Percentiles rank a stretch among this genome's conserved stretches.
Conservation (phyloP, 2,113 vertebrate species). For the Hypocryptadius cinnamomeus region DNA sequence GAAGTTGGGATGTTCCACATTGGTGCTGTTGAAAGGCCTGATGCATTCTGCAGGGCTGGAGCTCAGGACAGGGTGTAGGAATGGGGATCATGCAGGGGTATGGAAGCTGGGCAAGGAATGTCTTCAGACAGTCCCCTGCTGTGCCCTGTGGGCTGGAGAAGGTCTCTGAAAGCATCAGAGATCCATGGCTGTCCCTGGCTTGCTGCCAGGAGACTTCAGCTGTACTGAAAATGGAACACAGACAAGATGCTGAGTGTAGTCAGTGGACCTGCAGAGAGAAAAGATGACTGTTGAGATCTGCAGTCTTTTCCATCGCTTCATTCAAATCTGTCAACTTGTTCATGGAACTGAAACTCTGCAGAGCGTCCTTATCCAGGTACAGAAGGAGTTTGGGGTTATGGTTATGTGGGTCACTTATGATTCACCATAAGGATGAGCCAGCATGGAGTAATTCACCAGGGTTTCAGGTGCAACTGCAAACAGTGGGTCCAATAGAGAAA, state of each 20-base stretch:
- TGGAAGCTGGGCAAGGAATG: neutral
- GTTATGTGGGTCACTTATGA: rapidly evolving
- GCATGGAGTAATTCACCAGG: neutral
- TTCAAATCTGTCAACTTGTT: neutral
- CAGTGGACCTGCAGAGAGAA: neutral
- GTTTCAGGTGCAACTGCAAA: neutral
- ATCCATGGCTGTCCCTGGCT: neutral
- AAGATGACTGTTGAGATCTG: neutral
- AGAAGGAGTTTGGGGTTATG: neutral
- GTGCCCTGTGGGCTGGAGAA: neutral
- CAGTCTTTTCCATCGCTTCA: neutral
- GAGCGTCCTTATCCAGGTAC: rapidly evolving
- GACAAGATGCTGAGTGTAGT: neutral
- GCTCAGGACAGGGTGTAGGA: neutral
- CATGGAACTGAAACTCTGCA: neutral
- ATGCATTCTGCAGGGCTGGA: neutral
- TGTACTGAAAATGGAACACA: neutral
- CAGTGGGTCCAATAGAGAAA: neutral
- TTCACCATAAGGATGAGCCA: neutral
- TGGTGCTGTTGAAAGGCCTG: neutral
- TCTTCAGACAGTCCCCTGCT: neutral
- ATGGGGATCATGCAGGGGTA: neutral
- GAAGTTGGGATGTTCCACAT: neutral
- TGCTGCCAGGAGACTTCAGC: neutral
- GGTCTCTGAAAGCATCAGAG: neutral